Percentiles rank a stretch among this genome's conserved stretches.
Conservation (phyloP, 2,888 invertebrate genomes). For the Tachina fera region DNA sequence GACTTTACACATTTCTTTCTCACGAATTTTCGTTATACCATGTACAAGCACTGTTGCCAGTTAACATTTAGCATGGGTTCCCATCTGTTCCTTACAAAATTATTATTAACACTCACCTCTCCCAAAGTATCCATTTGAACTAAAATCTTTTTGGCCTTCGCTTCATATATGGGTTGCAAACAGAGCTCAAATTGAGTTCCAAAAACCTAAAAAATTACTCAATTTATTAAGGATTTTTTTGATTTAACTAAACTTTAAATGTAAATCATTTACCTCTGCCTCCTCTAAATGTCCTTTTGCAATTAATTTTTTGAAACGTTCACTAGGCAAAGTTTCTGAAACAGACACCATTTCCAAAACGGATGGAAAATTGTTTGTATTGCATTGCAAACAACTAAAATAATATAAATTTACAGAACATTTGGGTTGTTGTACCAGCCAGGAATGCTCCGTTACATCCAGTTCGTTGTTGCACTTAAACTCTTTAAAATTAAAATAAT, state of each 20-base stretch:
- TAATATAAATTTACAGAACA: constrained; percentile 82
- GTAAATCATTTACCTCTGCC: constrained; percentile 78
- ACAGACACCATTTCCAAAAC: constrained; percentile 81
- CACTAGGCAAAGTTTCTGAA: constrained; percentile 81
- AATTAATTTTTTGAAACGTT: constrained; percentile 81
- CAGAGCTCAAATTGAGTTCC: constrained; percentile 81
- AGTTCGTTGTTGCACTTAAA: constrained; percentile 80
- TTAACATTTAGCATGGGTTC: too few species aligned
- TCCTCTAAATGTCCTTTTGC: constrained; percentile 81
- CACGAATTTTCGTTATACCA: too few species aligned
- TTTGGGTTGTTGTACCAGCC: constrained; percentile 82
- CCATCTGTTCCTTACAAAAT: too few species aligned
- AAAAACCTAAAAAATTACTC: constrained; percentile 76
- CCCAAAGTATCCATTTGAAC: constrained; percentile 76
- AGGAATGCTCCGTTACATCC: constrained; percentile 77
- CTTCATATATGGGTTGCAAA: constrained; percentile 81
- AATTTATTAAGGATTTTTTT: not conserved
- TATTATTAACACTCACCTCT: constrained; percentile 70
- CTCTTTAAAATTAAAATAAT: constrained; percentile 73
- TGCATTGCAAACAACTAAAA: constrained; percentile 75
- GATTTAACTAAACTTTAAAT: not conserved
- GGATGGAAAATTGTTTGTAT: constrained; percentile 74
- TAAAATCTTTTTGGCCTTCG: constrained; percentile 79
- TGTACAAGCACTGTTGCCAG: too few species aligned
- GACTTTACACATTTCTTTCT: too few species aligned